Evolutionary conservation across 2,113 vertebrate species (phyloP), one percentile per base, ranked within the genome.

Genomic region (Psilopsiagon aurifrons): DNA sequence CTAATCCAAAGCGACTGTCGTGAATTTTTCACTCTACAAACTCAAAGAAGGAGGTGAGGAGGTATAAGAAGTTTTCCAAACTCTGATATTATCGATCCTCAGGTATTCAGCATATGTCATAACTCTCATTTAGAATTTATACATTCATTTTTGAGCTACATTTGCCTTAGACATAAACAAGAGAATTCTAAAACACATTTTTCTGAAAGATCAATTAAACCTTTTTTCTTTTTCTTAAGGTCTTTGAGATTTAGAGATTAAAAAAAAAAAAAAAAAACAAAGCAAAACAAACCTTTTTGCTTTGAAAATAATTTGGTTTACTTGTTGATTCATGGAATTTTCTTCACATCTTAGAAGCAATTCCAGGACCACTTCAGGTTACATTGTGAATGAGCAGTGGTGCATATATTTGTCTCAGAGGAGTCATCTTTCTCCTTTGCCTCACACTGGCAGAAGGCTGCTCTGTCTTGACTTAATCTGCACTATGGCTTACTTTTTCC

Each of bases 191-290:
- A 62, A 91, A 33, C 27, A 31, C 5, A 31, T n/a, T 25, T 71
- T 2, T n/a, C 39, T 29, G 29, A 92, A 70, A 78, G 18, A 4
- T 41, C 25, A 41, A 4, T 62, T 28, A 63, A 75, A 44, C 8
- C 1, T 14, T 82, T 95, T 13, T 51, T 23, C 31, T 27, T 22
- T 43, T 52, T 28, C 33, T 54, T 31, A 19, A 33, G 14, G 19
- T 11, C 7, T 51, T 75, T 63, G n/a, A 60, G 16, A 3, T 68
- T 7, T 3, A 35, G 13, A 51, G 54, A 57, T 39, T 39, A 39
- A 39, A 39, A 39, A 39, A 39, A 39, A 39, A 39, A 7, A 20
- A 57, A 55, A 68, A 22, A 47, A 1, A 0, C 1, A 6, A 22
- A 57, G 5, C 55, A 57, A 57, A 33, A 57, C 28, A 54, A 54